Base-by-base conservation (phyloP, 1,140 invertebrate species). In the Chironomus tepperi region DNA sequence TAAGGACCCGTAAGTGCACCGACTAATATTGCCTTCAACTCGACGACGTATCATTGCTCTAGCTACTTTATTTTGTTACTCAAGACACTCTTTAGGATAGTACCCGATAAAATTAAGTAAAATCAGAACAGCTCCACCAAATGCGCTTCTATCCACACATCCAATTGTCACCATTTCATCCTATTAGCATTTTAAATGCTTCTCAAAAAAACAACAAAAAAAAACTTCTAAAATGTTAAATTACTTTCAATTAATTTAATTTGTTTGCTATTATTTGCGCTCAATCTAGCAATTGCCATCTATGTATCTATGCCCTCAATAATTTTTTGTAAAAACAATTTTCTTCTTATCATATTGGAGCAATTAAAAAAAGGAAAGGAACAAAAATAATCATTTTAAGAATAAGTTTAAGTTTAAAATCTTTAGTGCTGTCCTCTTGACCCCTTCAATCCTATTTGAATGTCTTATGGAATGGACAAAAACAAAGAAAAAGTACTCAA, bases 231-330 rank as follows among this genome's bases (percentile, higher is more conserved):
- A 15, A 57, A 57, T 57, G 47, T 57, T 57, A n/a, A 57, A 57
- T 57, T 57, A 57, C 47, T 57, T 57, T 57, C 47, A 57, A 57
- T 57, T 57, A 57, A 57, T 57, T 57, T 57, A 57, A 57, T 57
- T 57, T 57, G 47, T 57, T 57, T 57, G 47, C 47, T 57, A 57
- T 57, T 57, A 57, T 3, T 57, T 57, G 7, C 47, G 47, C 47
- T 57, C 47, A 57, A 57, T 57, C 47, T 57, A 57, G 47, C 47
- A 15, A n/a, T 57, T 15, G n/a, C 10, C 47, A 57, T 57, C 47
- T 12, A 15, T n/a, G n/a, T n/a, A n/a, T 10, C 12, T 15, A 57
- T 57, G 47, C 12, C 47, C 47, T 15, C 47, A 57, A 57, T 57
- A 34, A 34, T 57, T 57, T 57, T n/a, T 5, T 57, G 47, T 57